A percentile compares a stretch with the other conserved stretches of the same genome.
Conservation (phyloP, 2,113 vertebrate species). For the Anthoscopus minutus region DNA sequence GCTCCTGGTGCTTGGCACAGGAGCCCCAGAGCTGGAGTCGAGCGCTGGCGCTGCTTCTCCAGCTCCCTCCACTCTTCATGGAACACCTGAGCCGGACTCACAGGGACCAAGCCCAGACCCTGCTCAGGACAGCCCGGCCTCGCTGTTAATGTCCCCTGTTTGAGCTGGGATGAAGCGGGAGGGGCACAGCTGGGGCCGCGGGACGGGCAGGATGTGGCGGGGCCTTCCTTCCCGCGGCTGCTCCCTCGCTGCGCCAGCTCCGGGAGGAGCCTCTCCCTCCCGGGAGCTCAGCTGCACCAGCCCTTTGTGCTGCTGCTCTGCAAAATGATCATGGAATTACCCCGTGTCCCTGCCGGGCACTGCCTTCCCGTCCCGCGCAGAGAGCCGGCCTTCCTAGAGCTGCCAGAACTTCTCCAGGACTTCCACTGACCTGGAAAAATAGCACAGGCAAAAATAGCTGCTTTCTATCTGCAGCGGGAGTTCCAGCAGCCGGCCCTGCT, state of each 20-base stretch:
- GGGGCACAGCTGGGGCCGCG: background rate
- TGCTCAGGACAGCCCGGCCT: background rate
- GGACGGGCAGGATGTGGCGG: rapidly evolving
- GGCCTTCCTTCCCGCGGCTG: too few species aligned
- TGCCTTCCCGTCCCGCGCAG: background rate
- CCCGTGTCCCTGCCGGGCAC: rapidly evolving
- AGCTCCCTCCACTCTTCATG: background rate
- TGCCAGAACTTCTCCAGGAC: rapidly evolving
- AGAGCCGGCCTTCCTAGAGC: background rate
- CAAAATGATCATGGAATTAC: rapidly evolving
- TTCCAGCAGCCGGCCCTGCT: rapidly evolving
- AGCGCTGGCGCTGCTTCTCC: background rate
- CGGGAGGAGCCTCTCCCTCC: background rate
- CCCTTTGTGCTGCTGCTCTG: background rate
- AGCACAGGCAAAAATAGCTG: too few species aligned
- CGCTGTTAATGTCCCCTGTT: rapidly evolving
- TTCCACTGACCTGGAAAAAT: background rate
- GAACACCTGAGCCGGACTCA: background rate
- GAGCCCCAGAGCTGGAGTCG: background rate
- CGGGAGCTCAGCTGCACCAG: rapidly evolving
- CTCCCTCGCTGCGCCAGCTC: rapidly evolving
- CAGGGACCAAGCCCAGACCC: background rate
- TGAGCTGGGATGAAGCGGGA: rapidly evolving
- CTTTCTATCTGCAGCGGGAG: background rate
- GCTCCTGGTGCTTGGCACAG: background rate